phyloP scores from a whole-genome alignment of 2,113 vertebrate genomes.

The Motacilla alba region DNA sequence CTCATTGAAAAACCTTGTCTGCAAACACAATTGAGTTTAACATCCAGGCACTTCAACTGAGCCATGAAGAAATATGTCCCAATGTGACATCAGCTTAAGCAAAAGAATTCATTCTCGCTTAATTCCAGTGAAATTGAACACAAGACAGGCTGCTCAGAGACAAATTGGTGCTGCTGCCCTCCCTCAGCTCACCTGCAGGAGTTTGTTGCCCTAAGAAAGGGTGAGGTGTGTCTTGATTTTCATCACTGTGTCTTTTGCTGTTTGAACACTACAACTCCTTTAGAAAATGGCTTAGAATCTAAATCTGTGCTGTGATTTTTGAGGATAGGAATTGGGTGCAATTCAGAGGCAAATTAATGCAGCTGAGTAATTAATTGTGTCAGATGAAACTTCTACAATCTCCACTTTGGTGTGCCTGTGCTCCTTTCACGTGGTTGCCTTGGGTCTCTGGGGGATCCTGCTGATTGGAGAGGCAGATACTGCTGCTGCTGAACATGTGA shows the following conservation, averaged over 20 bases:
- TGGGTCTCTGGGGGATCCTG: neutral
- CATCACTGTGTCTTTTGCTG: neutral
- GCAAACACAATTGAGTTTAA: neutral
- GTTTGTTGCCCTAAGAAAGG: neutral
- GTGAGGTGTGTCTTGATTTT: neutral
- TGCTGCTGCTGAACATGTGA: neutral
- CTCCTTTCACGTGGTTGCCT: conserved; percentile 10
- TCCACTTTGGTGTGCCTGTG: neutral
- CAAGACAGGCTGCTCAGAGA: neutral
- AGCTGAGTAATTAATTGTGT: neutral
- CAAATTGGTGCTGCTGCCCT: neutral
- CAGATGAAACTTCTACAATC: neutral
- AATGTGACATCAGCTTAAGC: neutral
- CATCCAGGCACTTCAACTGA: neutral
- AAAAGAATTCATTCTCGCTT: neutral
- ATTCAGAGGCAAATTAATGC: neutral
- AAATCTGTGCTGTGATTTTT: neutral
- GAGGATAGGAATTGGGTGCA: neutral
- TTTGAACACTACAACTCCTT: neutral
- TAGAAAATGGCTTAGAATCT: neutral
- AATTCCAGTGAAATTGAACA: neutral
- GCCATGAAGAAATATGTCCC: neutral
- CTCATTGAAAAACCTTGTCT: neutral
- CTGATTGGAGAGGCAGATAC: neutral
- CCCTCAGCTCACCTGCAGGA: neutral